These are phyloP conservation scores for Kuschelorhynchus macadamiae DNA, from an alignment of 2,888 invertebrate genomes.

Conservation along the genomic window DNA sequence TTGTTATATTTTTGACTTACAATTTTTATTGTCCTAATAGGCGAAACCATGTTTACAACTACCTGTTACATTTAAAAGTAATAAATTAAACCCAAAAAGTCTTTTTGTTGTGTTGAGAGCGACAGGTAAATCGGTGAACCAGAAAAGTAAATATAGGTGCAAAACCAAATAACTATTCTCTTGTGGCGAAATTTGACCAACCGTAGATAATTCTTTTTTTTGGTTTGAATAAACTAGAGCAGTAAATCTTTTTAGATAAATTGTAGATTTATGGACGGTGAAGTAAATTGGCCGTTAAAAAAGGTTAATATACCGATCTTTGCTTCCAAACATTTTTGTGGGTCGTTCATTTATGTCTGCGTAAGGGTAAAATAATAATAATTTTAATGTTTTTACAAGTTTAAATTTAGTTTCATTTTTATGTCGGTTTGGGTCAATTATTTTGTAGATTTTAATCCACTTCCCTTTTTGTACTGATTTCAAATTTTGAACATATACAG, in stretches of 20 bases:
- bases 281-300: slow-evolving; percentile 22
- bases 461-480: no score
- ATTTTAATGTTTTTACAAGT: no score
- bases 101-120: slow-evolving; percentile 32
- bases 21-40: slow-evolving; percentile 53
- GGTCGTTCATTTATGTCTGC: no score
- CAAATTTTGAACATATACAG: no score
- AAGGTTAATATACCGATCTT: neutral
- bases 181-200: slow-evolving; percentile 56
- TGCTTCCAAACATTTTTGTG: no score
- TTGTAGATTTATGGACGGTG: slow-evolving; percentile 26
- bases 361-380: no score
- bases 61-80: slow-evolving; percentile 53
- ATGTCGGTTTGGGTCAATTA: no score
- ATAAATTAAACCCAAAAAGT: slow-evolving; percentile 54
- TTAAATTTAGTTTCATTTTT: no score
- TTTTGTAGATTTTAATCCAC: no score
- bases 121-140: slow-evolving; percentile 47
- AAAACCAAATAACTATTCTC: slow-evolving; percentile 47
- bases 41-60: slow-evolving; percentile 46
- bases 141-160: slow-evolving; percentile 49
- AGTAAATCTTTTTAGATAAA: slow-evolving; percentile 45
- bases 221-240: slow-evolving; percentile 37
- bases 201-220: slow-evolving; percentile 58
- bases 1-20: slow-evolving; percentile 35